A percentile compares a stretch with the other conserved stretches of the same genome.
phyloP scores from a whole-genome alignment of 2,797 vertebrate genomes.

The Chiloscyllium punctatum region DNA sequence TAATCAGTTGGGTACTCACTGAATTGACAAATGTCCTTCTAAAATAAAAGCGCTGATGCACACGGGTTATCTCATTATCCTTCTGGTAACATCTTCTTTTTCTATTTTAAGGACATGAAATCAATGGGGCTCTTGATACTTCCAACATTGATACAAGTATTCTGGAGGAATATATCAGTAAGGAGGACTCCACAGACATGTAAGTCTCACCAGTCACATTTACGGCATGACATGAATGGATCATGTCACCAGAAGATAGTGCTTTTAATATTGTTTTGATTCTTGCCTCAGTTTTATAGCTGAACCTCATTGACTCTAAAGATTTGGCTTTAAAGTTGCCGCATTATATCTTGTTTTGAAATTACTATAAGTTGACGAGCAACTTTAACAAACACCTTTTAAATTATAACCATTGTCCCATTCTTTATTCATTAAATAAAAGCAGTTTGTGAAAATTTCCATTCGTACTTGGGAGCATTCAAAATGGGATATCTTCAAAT shows the following conservation, averaged over 20 bases:
- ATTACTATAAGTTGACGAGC: not conserved
- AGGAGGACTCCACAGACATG: slow-evolving; percentile 95
- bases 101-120: slow-evolving; percentile 79
- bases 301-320: not conserved
- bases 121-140: slow-evolving; percentile 93
- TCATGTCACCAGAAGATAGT: not conserved
- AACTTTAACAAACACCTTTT: not conserved
- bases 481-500: not conserved
- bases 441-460: not conserved
- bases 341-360: not conserved
- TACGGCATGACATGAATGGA: no score
- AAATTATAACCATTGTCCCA: not conserved
- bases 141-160: slow-evolving; percentile 98
- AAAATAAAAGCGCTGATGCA: no score
- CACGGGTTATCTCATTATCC: not conserved
- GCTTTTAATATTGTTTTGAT: not conserved
- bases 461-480: not conserved
- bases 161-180: slow-evolving; percentile 98
- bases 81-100: not conserved
- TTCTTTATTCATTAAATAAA: not conserved
- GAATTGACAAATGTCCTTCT: no score
- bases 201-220: slow-evolving; percentile 57
- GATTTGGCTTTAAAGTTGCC: not conserved
- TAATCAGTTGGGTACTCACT: no score
- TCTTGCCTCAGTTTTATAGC: not conserved